phyloP scores from a whole-genome alignment of 2,113 vertebrate species.

The Clarias batrachus region DNA sequence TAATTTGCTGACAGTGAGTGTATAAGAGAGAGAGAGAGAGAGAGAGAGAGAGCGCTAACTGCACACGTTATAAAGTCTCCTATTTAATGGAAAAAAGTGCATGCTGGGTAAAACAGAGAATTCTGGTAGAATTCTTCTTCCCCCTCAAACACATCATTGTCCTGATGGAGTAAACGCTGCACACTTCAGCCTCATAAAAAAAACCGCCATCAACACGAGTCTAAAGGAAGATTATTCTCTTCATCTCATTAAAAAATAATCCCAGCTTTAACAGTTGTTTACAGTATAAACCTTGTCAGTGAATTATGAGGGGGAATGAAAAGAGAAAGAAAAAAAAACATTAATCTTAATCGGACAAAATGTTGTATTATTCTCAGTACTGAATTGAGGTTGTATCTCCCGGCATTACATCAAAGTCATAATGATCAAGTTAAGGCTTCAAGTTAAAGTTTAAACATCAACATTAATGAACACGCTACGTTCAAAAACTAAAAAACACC shows the following conservation, averaged over 20 bases:
- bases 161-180: not conserved
- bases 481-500: too few relatives aligned
- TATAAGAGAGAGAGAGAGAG: not conserved
- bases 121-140: not conserved
- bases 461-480: too few relatives aligned
- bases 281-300: too few relatives aligned
- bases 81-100: not conserved
- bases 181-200: not conserved
- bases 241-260: too few relatives aligned
- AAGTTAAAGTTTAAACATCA: not conserved
- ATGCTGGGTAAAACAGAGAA: conserved; percentile 11
- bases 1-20: conserved; percentile 14
- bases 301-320: too few relatives aligned
- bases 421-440: not conserved
- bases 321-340: too few relatives aligned
- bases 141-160: not conserved
- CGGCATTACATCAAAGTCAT: not conserved
- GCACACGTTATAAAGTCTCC: not conserved
- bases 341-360: too few relatives aligned
- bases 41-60: not conserved
- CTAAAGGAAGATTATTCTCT: not conserved
- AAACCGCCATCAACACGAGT: not conserved
- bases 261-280: too few relatives aligned
- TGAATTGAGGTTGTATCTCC: too few relatives aligned
- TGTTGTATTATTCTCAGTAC: too few relatives aligned